phyloP scores from a whole-genome alignment of 2,113 vertebrate species.

The Vulpes lagopus region DNA sequence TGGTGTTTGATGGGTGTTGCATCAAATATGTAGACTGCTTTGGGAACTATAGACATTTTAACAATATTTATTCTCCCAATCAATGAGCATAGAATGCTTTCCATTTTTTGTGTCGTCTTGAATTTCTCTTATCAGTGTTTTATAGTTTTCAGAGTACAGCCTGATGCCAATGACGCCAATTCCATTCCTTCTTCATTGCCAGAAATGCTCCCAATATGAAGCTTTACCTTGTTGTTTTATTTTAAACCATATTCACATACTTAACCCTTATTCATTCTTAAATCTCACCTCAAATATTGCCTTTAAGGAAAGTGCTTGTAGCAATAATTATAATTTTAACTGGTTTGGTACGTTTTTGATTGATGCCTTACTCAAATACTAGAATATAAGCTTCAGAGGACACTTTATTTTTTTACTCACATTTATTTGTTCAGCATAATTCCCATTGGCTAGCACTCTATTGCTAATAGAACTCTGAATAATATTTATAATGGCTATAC shows the following conservation, averaged over 20 bases:
- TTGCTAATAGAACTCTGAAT: background rate
- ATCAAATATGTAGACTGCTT: no score
- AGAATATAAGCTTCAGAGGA: background rate
- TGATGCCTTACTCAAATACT: background rate
- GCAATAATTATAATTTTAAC: background rate
- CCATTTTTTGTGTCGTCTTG: background rate
- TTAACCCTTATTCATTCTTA: background rate
- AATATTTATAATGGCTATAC: background rate
- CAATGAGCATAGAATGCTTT: background rate
- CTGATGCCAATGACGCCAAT: rapidly evolving
- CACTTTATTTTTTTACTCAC: background rate
- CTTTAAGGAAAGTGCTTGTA: background rate
- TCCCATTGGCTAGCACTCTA: background rate
- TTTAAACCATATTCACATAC: background rate
- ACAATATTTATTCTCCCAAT: background rate
- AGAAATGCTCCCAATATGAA: background rate
- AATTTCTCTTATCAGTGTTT: background rate
- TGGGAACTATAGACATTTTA: no score
- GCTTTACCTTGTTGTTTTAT: background rate
- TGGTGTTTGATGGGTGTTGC: no score
- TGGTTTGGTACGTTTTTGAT: background rate
- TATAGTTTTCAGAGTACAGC: background rate
- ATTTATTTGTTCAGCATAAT: background rate
- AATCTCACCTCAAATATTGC: background rate
- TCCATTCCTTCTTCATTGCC: background rate